A percentile compares a stretch with the other conserved stretches of the same genome.
Conservation (phyloP, 2,888 invertebrate genomes). For the Clitarchus hookeri region DNA sequence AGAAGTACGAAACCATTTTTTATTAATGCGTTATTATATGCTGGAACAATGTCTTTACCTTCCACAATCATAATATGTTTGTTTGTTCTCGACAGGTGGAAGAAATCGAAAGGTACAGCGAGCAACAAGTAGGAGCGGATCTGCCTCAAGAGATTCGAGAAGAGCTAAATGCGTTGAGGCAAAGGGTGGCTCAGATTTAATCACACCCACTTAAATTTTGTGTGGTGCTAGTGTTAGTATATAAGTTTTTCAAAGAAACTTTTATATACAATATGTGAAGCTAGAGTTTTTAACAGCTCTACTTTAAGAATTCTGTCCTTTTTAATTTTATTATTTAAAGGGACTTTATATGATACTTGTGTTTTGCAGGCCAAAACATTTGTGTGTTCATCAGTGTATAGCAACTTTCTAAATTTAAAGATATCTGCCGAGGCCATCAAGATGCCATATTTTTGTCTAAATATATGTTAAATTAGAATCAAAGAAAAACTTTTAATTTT, state of each 20-base stretch:
- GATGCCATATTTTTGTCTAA: no score
- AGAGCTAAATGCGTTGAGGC: conserved; percentile 69
- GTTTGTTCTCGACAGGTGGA: conserved; percentile 58
- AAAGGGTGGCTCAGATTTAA: conserved; percentile 61
- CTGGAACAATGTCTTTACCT: conserved; percentile 1
- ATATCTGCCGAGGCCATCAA: no score
- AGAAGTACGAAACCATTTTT: conserved; percentile 61
- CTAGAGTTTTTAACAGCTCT: neutral
- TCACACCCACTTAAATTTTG: neutral
- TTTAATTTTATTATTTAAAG: neutral
- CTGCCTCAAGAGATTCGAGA: conserved; percentile 75
- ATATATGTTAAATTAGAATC: no score
- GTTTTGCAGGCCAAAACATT: no score
- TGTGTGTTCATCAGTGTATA: no score
- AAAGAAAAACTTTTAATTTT: no score
- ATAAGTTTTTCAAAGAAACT: neutral
- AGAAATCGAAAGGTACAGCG: conserved; percentile 86
- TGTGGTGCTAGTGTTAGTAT: no score
- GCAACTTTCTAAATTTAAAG: no score
- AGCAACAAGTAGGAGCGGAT: conserved; percentile 89
- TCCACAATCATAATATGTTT: neutral
- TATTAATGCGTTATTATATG: neutral
- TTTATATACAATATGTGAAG: neutral
- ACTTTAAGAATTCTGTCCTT: neutral
- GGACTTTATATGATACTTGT: no score